A percentile compares a stretch with the other conserved stretches of the same genome.
These are phyloP conservation scores for Chymomyza fuscimana DNA, from an alignment of 2,888 invertebrate genomes.

Conservation along the genomic window DNA sequence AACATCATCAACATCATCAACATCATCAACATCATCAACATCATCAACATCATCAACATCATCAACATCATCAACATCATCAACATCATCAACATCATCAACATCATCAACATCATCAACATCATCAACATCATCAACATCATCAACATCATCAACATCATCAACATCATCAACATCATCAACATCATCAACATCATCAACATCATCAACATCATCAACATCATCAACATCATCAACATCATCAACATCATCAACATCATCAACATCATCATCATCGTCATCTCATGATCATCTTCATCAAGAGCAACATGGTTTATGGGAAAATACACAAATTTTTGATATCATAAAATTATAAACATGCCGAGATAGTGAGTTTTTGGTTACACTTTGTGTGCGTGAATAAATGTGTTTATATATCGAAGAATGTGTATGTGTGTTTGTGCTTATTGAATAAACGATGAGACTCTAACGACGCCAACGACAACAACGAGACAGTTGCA, in stretches of 20 bases:
- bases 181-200: no score
- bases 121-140: no score
- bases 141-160: no score
- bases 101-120: no score
- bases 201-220: no score
- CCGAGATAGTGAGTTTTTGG: constrained; percentile 10
- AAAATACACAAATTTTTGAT: constrained; percentile 39
- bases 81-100: no score
- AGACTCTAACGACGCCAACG: constrained; percentile 28
- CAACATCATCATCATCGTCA: no score
- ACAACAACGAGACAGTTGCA: constrained; percentile 62
- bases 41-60: no score
- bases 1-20: no score
- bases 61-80: no score
- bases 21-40: no score
- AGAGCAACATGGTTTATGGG: constrained; percentile 2
- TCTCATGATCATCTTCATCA: neutral
- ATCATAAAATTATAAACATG: constrained; percentile 66
- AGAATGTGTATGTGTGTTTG: neutral
- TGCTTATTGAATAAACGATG: constrained; percentile 53
- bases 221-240: neutral
- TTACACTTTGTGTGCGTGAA: constrained; percentile 16
- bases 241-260: neutral
- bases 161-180: no score
- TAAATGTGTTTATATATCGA: neutral